A percentile compares a stretch with the other conserved stretches of the same genome.
These are phyloP conservation scores for Myopa testacea DNA, from an alignment of 2,888 invertebrate genomes.

Conservation along the genomic window DNA sequence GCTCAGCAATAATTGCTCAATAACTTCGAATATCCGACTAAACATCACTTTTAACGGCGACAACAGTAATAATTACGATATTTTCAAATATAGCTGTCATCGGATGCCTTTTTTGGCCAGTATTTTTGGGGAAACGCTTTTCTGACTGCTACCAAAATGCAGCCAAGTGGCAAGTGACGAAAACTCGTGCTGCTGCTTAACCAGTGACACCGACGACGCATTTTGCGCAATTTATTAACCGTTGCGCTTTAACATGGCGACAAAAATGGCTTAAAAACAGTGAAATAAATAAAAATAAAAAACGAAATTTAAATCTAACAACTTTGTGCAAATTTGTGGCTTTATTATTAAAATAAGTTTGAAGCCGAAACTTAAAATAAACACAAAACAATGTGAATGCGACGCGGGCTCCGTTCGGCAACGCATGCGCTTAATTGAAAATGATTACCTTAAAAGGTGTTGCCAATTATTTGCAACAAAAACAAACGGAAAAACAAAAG, in stretches of 20 bases:
- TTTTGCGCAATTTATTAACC: constrained; percentile 35
- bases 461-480: constrained; percentile 46
- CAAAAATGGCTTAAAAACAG: background rate
- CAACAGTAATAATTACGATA: background rate
- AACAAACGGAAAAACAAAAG: background rate
- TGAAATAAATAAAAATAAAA: background rate
- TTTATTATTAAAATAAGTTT: background rate
- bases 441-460: constrained; percentile 49
- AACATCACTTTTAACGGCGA: background rate
- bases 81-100: constrained; percentile 1
- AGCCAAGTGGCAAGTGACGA: background rate
- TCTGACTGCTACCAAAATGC: background rate
- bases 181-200: background rate
- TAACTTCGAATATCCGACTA: background rate
- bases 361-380: background rate
- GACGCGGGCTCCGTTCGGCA: background rate
- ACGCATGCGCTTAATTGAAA: constrained; percentile 56
- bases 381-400: background rate
- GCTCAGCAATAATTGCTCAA: background rate
- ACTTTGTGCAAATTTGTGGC: constrained; percentile 6
- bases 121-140: background rate
- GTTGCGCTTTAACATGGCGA: constrained; percentile 35
- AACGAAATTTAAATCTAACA: constrained; percentile 15
- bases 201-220: background rate
- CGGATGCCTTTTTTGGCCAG: constrained; percentile 8